Evolutionary conservation across 2,113 vertebrate species (phyloP).

Genomic region (Pterophyllum scalare): DNA sequence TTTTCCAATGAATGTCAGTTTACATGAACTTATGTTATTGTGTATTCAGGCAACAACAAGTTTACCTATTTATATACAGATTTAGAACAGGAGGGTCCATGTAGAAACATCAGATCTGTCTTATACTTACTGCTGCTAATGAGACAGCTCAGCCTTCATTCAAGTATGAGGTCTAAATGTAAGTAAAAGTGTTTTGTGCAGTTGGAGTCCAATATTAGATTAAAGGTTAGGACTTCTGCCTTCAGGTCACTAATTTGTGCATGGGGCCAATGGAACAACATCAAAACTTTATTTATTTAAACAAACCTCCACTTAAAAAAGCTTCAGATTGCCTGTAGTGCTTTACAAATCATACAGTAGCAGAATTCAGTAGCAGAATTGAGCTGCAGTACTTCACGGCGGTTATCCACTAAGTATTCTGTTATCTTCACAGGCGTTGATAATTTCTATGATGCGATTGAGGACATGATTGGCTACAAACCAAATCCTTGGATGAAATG

Average conservation of each 20-base stretch:
- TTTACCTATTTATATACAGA: not conserved
- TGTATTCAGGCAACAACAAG: not conserved
- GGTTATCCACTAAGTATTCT: not conserved
- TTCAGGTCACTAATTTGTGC: not conserved
- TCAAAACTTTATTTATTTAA: not conserved
- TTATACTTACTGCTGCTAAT: not conserved
- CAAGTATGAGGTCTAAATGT: not conserved
- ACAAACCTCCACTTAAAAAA: not conserved
- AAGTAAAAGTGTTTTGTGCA: not conserved
- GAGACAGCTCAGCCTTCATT: not conserved
- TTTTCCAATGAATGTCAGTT: not conserved
- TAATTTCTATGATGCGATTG: slow-evolving; percentile 97
- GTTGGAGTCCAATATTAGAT: not conserved
- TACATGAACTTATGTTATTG: not conserved
- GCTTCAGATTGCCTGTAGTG: not conserved
- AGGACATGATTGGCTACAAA: slow-evolving; percentile 99
- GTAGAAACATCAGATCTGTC: not conserved
- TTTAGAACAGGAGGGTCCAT: not conserved
- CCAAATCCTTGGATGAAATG: slow-evolving; percentile 99
- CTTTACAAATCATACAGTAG: not conserved
- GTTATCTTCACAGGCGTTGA: slow-evolving; percentile 86
- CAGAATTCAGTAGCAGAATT: not conserved
- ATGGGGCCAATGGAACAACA: not conserved
- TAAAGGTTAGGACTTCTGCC: not conserved
- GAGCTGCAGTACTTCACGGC: not conserved